Evolutionary conservation across 2,797 vertebrate species (phyloP).

Genomic region (Philypnodon macrostomus): DNA sequence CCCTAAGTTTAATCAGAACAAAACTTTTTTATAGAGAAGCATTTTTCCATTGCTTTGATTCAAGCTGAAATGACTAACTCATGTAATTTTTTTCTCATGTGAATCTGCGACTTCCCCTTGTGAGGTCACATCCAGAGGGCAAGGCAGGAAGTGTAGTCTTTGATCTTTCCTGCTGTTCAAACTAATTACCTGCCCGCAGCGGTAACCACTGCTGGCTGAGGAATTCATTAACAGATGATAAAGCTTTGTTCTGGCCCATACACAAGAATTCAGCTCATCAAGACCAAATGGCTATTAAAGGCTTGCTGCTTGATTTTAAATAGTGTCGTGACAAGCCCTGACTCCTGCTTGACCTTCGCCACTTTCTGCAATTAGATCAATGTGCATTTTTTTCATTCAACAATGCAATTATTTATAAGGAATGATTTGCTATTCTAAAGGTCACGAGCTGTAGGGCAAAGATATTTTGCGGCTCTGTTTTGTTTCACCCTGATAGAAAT

Average conservation of each 20-base stretch:
- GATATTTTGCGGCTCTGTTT: too few species aligned
- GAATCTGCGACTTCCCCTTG: slow-evolving; percentile 56
- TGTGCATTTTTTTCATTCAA: not conserved
- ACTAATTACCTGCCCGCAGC: slow-evolving; percentile 72
- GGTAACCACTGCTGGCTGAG: slow-evolving; percentile 41
- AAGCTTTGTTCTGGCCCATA: slow-evolving; percentile 55
- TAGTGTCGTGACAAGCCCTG: not conserved
- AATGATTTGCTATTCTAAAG: too few species aligned
- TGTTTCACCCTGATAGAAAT: too few species aligned
- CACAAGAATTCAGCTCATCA: slow-evolving; percentile 35
- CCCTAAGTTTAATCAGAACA: slow-evolving; percentile 5
- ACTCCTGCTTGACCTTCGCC: not conserved
- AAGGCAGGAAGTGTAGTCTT: slow-evolving; percentile 56
- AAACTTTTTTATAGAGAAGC: not conserved
- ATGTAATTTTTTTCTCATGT: slow-evolving; percentile 21
- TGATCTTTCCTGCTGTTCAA: slow-evolving; percentile 69
- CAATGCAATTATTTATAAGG: too few species aligned
- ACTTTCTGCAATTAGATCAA: not conserved
- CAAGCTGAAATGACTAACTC: slow-evolving; percentile 5
- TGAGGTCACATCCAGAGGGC: slow-evolving; percentile 63
- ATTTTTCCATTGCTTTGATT: slow-evolving; percentile 11
- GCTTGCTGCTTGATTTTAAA: slow-evolving; percentile 19
- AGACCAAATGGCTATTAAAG: slow-evolving; percentile 12
- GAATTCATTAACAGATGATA: slow-evolving; percentile 64
- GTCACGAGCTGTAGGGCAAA: slow-evolving; percentile 3